Evolutionary conservation across 2,797 vertebrate genomes (phyloP).

Genomic region (Chlorospingus semifuscus): DNA sequence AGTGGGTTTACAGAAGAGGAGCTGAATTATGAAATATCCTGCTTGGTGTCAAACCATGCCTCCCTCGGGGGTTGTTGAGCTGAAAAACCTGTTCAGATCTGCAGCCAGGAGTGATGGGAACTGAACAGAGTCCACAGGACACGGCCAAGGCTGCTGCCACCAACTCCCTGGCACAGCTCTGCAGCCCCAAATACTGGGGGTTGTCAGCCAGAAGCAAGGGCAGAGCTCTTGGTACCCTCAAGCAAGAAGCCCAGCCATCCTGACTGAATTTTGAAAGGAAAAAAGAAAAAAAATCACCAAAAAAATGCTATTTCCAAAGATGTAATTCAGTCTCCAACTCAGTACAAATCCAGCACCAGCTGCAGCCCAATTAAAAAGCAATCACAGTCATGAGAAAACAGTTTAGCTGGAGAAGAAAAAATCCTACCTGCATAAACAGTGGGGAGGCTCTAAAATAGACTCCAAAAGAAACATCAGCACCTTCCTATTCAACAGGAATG

Average conservation of each 20-base stretch:
- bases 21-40: neutral
- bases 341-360: slow-evolving; percentile 14
- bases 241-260: neutral
- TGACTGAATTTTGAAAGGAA: neutral
- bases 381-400: neutral
- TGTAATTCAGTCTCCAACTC: neutral
- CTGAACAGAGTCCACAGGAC: rapidly evolving
- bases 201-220: neutral
- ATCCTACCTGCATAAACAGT: neutral
- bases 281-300: neutral
- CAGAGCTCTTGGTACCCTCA: neutral
- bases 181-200: neutral
- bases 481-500: neutral
- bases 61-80: neutral
- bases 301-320: neutral
- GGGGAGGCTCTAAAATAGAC: neutral
- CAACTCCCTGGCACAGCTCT: rapidly evolving
- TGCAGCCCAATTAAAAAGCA: slow-evolving; percentile 51
- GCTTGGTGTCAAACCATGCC: neutral
- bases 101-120: neutral
- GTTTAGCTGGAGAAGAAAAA: neutral
- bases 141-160: rapidly evolving
- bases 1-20: neutral
- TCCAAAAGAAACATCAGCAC: neutral
- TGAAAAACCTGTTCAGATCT: neutral